phyloP scores from a whole-genome alignment of 2,113 vertebrate species.

The Actenoides hombroni region DNA sequence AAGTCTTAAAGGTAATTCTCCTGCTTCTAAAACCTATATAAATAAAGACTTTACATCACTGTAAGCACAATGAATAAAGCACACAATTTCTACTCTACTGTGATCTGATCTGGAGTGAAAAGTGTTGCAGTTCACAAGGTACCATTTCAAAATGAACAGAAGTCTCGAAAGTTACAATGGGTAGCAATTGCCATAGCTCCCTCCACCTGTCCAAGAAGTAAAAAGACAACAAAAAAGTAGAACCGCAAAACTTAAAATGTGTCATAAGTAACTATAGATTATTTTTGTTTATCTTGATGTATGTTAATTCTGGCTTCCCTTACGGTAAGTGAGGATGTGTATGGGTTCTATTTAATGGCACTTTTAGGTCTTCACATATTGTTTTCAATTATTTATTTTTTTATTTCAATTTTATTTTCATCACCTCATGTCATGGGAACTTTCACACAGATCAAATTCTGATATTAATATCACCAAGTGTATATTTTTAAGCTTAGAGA shows the following conservation, averaged over 20 bases:
- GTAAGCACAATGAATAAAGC: not conserved
- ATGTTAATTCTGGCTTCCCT: not conserved
- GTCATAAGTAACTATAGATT: not conserved
- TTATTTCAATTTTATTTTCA: not conserved
- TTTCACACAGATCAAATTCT: not conserved
- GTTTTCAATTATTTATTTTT: not conserved
- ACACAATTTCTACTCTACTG: not conserved
- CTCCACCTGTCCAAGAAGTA: not conserved
- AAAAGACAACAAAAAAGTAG: not conserved
- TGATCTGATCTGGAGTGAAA: not conserved
- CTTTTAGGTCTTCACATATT: not conserved
- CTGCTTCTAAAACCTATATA: not conserved
- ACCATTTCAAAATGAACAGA: not conserved
- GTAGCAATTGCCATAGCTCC: not conserved
- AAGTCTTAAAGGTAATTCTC: not conserved
- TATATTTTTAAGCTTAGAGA: not conserved
- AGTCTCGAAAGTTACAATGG: not conserved
- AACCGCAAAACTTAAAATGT: not conserved
- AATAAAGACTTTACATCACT: not conserved
- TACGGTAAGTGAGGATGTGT: not conserved
- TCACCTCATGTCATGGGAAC: not conserved
- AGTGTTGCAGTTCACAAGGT: not conserved
- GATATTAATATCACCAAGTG: not conserved
- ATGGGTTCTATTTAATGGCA: not conserved
- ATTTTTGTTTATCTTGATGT: not conserved